phyloP scores from a whole-genome alignment of 2,888 invertebrate genomes.

The Diadromus collaris region DNA sequence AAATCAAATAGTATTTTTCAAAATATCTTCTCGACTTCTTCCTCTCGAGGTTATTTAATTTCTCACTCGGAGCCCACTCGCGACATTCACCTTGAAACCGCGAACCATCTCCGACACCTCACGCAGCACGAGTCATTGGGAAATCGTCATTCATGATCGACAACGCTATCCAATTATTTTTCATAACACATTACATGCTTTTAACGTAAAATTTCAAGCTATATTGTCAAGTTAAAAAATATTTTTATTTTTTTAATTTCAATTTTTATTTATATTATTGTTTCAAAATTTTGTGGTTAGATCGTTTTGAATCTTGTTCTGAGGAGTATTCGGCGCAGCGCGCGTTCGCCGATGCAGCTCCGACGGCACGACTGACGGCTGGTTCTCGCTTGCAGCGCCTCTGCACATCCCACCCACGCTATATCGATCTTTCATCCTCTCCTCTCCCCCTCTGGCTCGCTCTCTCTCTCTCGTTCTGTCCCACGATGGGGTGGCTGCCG shows the following conservation, averaged over 20 bases:
- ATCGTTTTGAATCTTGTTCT: neutral
- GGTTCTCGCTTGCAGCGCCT: conserved; percentile 70
- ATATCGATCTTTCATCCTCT: conserved; percentile 78
- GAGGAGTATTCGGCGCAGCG: conserved; percentile 61
- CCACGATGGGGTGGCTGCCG: conserved; percentile 16
- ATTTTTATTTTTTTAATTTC: neutral
- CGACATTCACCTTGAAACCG: conserved; percentile 43
- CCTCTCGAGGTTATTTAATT: neutral
- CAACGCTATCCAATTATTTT: neutral
- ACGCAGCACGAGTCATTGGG: neutral
- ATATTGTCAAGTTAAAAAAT: neutral
- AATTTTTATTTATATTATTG: neutral
- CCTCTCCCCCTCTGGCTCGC: conserved; percentile 39
- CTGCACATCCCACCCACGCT: conserved; percentile 77
- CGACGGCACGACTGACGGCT: conserved; percentile 72
- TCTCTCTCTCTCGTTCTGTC: conserved; percentile 12
- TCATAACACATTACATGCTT: neutral
- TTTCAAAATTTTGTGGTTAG: neutral
- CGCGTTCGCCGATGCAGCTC: conserved; percentile 59
- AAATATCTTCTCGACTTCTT: neutral
- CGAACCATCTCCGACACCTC: neutral
- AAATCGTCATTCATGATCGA: neutral
- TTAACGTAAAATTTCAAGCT: neutral
- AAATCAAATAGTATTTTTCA: neutral
- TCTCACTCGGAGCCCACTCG: conserved; percentile 1